Conservation (phyloP, 2,113 vertebrate species). For the Anthoscopus minutus region DNA sequence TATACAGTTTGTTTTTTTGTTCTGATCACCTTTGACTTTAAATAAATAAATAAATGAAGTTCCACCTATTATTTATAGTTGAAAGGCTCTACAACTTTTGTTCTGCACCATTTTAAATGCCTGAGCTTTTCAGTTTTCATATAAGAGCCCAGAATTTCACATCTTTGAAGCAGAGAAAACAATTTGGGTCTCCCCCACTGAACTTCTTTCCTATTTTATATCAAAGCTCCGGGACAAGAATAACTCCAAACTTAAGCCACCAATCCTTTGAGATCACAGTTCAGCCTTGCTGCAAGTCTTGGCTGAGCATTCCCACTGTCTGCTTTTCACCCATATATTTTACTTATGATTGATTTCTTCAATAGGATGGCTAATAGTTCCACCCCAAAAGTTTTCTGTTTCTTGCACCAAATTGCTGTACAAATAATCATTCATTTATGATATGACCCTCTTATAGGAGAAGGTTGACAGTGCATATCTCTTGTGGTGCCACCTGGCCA, state of each 20-base stretch:
- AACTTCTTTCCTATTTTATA: background rate
- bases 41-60: background rate
- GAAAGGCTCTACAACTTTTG: background rate
- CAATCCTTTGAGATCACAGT: background rate
- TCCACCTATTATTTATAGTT: background rate
- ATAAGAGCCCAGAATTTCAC: background rate
- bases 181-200: background rate
- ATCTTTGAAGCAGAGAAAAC: background rate
- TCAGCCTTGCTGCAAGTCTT: background rate
- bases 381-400: background rate
- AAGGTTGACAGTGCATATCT: background rate
- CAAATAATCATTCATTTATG: background rate
- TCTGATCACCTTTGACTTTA: background rate
- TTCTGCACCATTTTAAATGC: background rate
- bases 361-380: background rate
- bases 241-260: background rate
- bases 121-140: background rate
- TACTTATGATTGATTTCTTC: background rate
- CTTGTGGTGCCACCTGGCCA: background rate
- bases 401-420: background rate
- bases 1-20: background rate
- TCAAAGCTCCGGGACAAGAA: background rate
- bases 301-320: background rate
- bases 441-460: background rate
- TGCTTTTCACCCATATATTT: rapidly evolving